These are phyloP conservation scores for Keiferia lycopersicella DNA, from an alignment of 2,888 invertebrate species.

Conservation along the genomic window DNA sequence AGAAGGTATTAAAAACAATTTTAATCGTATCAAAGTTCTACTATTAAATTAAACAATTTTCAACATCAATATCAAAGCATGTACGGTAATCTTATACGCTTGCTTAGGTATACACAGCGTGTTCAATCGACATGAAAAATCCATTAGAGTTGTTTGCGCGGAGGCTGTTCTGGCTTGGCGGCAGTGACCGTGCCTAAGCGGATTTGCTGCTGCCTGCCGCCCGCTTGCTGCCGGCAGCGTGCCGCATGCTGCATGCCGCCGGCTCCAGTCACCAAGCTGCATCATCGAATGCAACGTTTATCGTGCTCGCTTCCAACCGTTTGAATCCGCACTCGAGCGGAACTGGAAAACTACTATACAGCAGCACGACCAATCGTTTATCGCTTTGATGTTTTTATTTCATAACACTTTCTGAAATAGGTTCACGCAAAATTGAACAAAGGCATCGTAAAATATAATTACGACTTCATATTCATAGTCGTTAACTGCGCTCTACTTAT, in stretches of 20 bases:
- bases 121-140: constrained; percentile 79
- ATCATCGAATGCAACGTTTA: constrained; percentile 32
- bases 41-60: background rate
- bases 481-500: constrained; percentile 8
- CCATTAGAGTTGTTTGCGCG: constrained; percentile 75
- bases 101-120: constrained; percentile 47
- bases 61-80: background rate
- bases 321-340: constrained; percentile 16
- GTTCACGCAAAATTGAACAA: background rate
- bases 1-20: background rate
- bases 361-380: background rate
- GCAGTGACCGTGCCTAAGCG: constrained; percentile 77
- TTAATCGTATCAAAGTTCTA: background rate
- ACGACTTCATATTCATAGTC: background rate
- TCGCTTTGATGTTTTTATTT: constrained; percentile 10
- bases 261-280: constrained; percentile 25
- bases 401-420: constrained; percentile 2
- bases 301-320: constrained; percentile 16
- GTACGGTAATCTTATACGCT: constrained; percentile 44
- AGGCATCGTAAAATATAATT: background rate
- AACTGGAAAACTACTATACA: constrained; percentile 3
- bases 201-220: constrained; percentile 62
- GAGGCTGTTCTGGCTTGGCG: constrained; percentile 58
- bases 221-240: constrained; percentile 9
- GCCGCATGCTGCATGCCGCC: background rate